These are phyloP conservation scores for Ectropis grisescens DNA, from an alignment of 1,140 invertebrate species.

Conservation along the genomic window DNA sequence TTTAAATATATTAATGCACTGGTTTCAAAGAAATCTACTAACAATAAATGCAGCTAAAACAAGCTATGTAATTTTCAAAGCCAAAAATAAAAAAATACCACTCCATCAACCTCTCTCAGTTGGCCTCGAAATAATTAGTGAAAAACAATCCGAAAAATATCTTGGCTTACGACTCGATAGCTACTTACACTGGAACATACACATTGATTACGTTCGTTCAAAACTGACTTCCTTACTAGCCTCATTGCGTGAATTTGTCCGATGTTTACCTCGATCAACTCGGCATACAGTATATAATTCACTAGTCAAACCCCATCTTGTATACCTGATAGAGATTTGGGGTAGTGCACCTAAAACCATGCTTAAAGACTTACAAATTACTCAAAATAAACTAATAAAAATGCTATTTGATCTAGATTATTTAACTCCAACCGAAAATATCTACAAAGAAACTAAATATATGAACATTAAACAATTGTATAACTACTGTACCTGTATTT, in stretches of 20 bases:
- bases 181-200: slow-evolving; percentile 2
- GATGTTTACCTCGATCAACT: not conserved
- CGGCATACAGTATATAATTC: not conserved
- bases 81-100: slow-evolving; percentile 14
- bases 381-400: not conserved
- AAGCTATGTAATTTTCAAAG: slow-evolving; percentile 10
- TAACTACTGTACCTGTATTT: slow-evolving; percentile 6
- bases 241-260: not conserved
- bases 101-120: not conserved
- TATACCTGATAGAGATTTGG: slow-evolving; percentile 9
- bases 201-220: slow-evolving; percentile 1
- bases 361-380: not conserved
- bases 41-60: slow-evolving; percentile 11
- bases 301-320: not conserved
- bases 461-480: slow-evolving; percentile 9
- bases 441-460: slow-evolving; percentile 10
- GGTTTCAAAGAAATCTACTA: slow-evolving; percentile 10
- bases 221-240: not conserved
- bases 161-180: slow-evolving; percentile 7
- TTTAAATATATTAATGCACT: slow-evolving; percentile 4
- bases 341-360: slow-evolving; percentile 1
- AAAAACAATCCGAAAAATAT: slow-evolving; percentile 5
- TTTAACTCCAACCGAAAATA: slow-evolving; percentile 4
- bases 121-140: not conserved
- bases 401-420: not conserved